Percentiles rank a stretch among this genome's conserved stretches.
These are phyloP conservation scores for Nansenia antarctica DNA, from an alignment of 2,113 vertebrate genomes.

Conservation along the genomic window DNA sequence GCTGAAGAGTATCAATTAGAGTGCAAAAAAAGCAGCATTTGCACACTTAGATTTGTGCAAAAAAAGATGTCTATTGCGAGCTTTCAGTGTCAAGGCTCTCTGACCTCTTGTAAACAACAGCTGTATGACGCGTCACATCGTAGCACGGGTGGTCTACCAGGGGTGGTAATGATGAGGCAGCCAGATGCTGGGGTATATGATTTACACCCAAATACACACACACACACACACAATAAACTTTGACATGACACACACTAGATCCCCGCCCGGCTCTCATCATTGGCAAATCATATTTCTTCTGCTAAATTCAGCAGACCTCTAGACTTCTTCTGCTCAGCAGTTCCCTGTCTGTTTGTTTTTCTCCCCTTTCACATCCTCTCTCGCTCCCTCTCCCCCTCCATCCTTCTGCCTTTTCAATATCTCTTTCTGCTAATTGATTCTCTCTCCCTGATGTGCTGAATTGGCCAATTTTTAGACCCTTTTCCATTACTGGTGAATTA, in stretches of 20 bases:
- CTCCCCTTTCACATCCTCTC: background rate
- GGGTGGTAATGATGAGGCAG: background rate
- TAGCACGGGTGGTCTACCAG: too few relatives aligned
- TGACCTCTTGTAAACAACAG: too few relatives aligned
- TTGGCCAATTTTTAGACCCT: slow-evolving; percentile 5
- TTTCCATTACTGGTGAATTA: slow-evolving; percentile 22
- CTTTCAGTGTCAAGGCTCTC: too few relatives aligned
- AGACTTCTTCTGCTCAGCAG: background rate
- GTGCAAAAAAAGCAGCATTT: too few relatives aligned
- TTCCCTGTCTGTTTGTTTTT: background rate
- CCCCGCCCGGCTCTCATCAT: background rate
- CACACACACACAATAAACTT: background rate
- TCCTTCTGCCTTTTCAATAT: background rate
- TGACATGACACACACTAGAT: too few relatives aligned
- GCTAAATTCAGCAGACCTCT: background rate
- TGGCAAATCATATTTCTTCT: background rate
- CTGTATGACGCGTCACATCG: too few relatives aligned
- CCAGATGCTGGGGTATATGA: background rate
- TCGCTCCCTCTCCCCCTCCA: background rate
- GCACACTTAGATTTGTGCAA: too few relatives aligned
- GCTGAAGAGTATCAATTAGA: too few relatives aligned
- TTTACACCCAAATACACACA: background rate
- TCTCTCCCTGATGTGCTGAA: slow-evolving; percentile 22
- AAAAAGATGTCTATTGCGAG: too few relatives aligned
- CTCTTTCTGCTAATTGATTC: slow-evolving; percentile 25